Evolutionary conservation across 2,888 invertebrate species (phyloP).

Genomic region (Rhorus exstirpatorius): DNA sequence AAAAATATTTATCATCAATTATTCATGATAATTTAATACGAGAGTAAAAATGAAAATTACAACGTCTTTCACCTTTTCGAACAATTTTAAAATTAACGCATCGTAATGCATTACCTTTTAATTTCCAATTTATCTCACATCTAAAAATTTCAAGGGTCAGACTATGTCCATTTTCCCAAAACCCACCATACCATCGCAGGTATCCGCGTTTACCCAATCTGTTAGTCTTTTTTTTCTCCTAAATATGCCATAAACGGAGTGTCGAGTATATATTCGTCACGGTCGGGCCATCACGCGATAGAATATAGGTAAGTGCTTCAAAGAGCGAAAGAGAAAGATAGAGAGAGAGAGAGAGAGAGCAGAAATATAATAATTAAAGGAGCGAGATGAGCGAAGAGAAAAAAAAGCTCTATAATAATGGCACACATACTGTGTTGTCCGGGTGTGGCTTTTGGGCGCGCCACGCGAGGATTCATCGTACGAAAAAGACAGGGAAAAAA

Average conservation of each 20-base stretch:
- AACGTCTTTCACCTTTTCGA: no score
- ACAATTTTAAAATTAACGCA: not conserved
- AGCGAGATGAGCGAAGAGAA: constrained; percentile 45
- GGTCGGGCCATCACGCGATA: constrained; percentile 58
- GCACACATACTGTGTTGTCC: constrained; percentile 59
- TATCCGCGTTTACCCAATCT: constrained; percentile 4
- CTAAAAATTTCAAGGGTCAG: not conserved
- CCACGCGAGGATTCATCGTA: constrained; percentile 67
- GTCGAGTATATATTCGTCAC: constrained; percentile 33
- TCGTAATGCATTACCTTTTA: not conserved
- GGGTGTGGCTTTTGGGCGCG: constrained; percentile 66
- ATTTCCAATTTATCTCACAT: not conserved
- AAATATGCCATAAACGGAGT: no score
- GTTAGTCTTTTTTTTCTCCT: not conserved
- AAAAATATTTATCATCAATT: no score
- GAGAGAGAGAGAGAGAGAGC: no score
- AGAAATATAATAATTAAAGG: constrained; percentile 57
- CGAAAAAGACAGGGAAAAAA: constrained; percentile 42
- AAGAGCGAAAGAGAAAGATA: no score
- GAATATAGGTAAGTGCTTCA: constrained; percentile 32
- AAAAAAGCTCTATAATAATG: constrained; percentile 57
- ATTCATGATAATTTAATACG: no score
- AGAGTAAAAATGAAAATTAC: constrained; percentile 15
- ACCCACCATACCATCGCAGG: not conserved
- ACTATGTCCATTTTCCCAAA: constrained; percentile 5